These are phyloP conservation scores for Apotomis turbidana DNA, from an alignment of 2,888 invertebrate species.

Conservation along the genomic window DNA sequence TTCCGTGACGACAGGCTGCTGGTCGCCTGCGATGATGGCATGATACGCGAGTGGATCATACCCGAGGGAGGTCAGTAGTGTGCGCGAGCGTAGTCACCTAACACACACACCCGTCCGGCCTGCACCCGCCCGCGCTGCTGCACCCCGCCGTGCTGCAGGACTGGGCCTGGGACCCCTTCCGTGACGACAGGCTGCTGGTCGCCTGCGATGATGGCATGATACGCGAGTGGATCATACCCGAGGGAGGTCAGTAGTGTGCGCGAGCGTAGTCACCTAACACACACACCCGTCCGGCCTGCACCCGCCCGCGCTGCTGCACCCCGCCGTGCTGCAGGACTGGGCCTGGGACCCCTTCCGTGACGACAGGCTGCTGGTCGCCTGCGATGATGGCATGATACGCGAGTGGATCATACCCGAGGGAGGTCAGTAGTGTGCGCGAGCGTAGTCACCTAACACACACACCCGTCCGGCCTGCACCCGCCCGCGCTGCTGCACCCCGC, in stretches of 20 bases:
- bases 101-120: no score
- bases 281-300: no score
- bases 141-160: constrained; percentile 88
- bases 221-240: no score
- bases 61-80: no score
- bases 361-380: constrained; percentile 89
- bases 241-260: no score
- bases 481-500: constrained; percentile 95
- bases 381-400: constrained; percentile 89
- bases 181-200: no score
- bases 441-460: constrained; percentile 65
- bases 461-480: constrained; percentile 91
- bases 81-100: no score
- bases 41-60: no score
- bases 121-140: constrained; percentile 91
- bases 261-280: no score
- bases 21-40: constrained; percentile 95
- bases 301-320: constrained; percentile 64
- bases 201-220: no score
- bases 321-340: constrained; percentile 81
- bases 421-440: constrained; percentile 14
- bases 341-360: constrained; percentile 97
- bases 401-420: no score
- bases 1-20: constrained; percentile 89
- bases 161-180: no score